Evolutionary conservation across 2,888 invertebrate genomes (phyloP).

Genomic region (Cosmorhoe ocellata): DNA sequence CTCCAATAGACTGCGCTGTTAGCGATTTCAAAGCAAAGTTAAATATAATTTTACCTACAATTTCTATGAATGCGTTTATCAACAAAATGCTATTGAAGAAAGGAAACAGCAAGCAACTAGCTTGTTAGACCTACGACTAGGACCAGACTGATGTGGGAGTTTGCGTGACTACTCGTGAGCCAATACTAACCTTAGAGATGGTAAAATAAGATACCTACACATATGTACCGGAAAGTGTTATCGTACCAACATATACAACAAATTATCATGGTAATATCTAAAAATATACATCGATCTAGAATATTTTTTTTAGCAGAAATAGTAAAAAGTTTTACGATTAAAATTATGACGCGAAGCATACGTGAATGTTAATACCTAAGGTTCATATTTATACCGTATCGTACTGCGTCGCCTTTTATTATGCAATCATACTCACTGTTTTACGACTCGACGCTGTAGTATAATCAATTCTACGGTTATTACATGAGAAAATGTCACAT

Average conservation of each 20-base stretch:
- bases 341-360: no score
- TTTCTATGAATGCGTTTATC: constrained; percentile 9
- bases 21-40: background rate
- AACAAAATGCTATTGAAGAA: constrained; percentile 6
- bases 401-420: background rate
- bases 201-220: no score
- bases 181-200: no score
- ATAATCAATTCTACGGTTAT: background rate
- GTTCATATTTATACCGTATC: background rate
- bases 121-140: constrained; percentile 3
- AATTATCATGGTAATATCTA: no score
- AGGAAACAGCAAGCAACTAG: constrained; percentile 5
- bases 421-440: constrained; percentile 6
- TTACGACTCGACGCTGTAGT: constrained; percentile 2
- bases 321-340: no score
- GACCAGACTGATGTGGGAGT: background rate
- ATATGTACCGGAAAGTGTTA: no score
- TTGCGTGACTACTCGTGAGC: background rate
- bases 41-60: background rate
- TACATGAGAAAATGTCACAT: constrained; percentile 6
- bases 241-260: no score
- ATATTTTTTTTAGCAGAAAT: no score
- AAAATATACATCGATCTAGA: no score
- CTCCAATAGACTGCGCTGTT: constrained; percentile 1
- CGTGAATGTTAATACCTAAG: no score